Evolutionary conservation across 1,140 invertebrate genomes (phyloP).

Genomic region (Heterodera schachtii): DNA sequence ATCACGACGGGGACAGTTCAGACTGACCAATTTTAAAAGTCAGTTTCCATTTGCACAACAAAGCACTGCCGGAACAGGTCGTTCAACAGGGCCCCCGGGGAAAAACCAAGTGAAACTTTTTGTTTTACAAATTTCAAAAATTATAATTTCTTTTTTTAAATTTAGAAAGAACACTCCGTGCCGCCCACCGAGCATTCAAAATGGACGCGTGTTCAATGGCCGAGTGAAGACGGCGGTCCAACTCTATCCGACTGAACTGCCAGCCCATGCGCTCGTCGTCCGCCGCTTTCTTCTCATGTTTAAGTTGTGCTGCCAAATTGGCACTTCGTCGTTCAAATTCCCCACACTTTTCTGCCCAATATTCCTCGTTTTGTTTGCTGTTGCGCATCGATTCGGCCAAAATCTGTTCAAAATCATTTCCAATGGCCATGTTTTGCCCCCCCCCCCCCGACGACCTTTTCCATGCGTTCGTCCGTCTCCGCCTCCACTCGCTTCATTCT

Average conservation of each 20-base stretch:
- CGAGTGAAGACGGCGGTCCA: constrained; percentile 51
- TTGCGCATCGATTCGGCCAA: constrained; percentile 54
- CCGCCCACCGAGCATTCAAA: constrained; percentile 46
- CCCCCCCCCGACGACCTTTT: constrained; percentile 2
- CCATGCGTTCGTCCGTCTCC: constrained; percentile 44
- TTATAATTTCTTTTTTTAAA: constrained; percentile 12
- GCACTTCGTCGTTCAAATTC: constrained; percentile 38
- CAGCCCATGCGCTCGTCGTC: constrained; percentile 13
- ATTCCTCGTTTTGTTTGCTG: constrained; percentile 44
- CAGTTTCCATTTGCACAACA: neutral
- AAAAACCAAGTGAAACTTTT: no score
- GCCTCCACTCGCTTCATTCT: constrained; percentile 43
- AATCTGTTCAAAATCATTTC: constrained; percentile 47
- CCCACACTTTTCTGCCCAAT: constrained; percentile 56
- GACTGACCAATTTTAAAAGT: constrained; percentile 27
- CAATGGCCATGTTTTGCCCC: neutral
- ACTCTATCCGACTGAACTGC: constrained; percentile 48
- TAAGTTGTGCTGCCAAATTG: constrained; percentile 31
- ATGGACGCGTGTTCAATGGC: constrained; percentile 55
- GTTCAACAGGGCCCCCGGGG: no score
- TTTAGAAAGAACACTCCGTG: no score
- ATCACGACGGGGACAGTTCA: constrained; percentile 47
- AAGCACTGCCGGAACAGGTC: no score
- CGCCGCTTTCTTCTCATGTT: constrained; percentile 3
- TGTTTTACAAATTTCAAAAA: constrained; percentile 10